phyloP scores from a whole-genome alignment of 2,113 vertebrate species.

The Crypturellus undulatus region DNA sequence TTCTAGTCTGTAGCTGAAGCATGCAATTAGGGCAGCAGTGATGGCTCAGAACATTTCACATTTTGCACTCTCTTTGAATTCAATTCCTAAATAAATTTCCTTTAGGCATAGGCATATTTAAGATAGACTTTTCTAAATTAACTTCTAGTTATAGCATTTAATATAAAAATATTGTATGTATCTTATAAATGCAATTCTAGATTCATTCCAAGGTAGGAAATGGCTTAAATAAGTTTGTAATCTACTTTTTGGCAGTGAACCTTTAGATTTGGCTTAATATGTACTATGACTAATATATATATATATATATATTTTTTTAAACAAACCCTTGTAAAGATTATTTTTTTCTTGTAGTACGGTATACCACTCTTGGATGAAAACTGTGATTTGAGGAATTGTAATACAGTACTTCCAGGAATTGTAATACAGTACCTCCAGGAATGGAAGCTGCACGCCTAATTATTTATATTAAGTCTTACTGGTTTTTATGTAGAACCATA shows the following conservation, averaged over 20 bases:
- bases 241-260: conserved; percentile 19
- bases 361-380: background rate
- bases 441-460: background rate
- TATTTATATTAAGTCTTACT: background rate
- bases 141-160: conserved; percentile 38
- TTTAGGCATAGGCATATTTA: conserved; percentile 28
- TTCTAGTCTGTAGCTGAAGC: conserved; percentile 77
- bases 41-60: conserved; percentile 73
- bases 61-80: conserved; percentile 72
- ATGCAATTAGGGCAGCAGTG: conserved; percentile 79
- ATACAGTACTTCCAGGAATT: background rate
- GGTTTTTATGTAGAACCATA: background rate
- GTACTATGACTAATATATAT: background rate
- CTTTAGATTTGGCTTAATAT: background rate
- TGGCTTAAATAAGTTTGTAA: background rate
- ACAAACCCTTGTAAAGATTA: background rate
- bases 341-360: background rate
- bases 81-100: conserved; percentile 72
- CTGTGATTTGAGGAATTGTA: background rate
- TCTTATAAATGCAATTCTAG: conserved; percentile 34
- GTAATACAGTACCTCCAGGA: background rate
- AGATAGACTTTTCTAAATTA: conserved; percentile 60
- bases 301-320: no score
- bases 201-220: conserved; percentile 14
- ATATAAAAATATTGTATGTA: background rate